phyloP scores from a whole-genome alignment of 2,113 vertebrate genomes.

The Aix galericulata region DNA sequence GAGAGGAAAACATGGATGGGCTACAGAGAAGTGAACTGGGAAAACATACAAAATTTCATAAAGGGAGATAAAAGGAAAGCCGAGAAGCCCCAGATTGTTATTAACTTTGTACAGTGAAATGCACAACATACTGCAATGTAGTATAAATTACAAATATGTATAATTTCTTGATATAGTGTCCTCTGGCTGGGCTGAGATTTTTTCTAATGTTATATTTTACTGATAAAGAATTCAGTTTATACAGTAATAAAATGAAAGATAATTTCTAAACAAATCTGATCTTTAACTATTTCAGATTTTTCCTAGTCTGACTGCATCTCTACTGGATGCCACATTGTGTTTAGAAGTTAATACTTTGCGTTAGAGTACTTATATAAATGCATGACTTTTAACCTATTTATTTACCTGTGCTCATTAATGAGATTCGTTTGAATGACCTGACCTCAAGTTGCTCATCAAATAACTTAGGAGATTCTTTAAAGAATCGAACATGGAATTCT shows the following conservation, averaged over 20 bases:
- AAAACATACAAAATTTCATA: not conserved
- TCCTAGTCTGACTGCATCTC: not conserved
- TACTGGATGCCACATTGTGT: not conserved
- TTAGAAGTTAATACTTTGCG: not conserved
- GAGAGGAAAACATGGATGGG: not conserved
- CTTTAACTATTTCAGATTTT: not conserved
- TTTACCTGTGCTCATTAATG: not conserved
- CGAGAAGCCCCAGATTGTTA: not conserved
- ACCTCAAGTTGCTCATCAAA: not conserved
- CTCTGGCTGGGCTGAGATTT: not conserved
- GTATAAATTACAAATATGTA: not conserved
- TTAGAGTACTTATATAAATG: not conserved
- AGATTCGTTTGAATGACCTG: not conserved
- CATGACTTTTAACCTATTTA: not conserved
- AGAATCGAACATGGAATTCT: not conserved
- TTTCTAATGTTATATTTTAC: not conserved
- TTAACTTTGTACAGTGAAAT: not conserved
- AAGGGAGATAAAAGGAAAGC: not conserved
- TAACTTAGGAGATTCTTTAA: not conserved
- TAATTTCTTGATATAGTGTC: rapidly evolving
- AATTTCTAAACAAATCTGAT: not conserved
- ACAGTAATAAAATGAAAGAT: not conserved
- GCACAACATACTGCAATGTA: not conserved
- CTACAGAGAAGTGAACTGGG: not conserved
- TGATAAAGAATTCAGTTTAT: not conserved